Conservation (phyloP, 1,140 invertebrate species). For the Hormaphis cornu region DNA sequence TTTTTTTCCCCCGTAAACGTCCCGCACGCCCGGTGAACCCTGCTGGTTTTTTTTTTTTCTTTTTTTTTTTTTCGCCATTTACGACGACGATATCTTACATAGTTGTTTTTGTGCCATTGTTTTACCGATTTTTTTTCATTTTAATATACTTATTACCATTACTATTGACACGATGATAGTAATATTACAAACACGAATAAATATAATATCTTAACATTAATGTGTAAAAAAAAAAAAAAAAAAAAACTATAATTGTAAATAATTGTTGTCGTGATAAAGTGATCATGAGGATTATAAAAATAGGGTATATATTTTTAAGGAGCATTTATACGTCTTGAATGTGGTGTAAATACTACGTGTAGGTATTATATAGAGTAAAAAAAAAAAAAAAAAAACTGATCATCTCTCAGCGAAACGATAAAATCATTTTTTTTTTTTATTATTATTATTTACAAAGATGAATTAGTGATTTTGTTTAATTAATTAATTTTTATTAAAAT, state of each 20-base stretch:
- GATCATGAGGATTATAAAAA: background rate
- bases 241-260: conserved; percentile 8
- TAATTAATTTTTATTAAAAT: background rate
- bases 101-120: conserved; percentile 22
- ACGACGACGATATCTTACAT: background rate
- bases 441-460: background rate
- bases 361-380: background rate
- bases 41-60: background rate
- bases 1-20: too few relatives aligned
- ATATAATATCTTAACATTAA: conserved; percentile 10
- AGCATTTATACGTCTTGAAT: background rate
- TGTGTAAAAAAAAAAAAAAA: conserved; percentile 5
- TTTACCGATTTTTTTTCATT: background rate
- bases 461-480: background rate
- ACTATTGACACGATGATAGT: background rate
- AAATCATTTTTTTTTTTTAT: background rate
- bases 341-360: too few relatives aligned
- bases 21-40: background rate
- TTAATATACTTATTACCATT: background rate
- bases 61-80: conserved; percentile 9
- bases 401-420: background rate
- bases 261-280: conserved; percentile 21
- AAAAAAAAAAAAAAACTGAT: background rate
- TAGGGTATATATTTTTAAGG: conserved; percentile 27
- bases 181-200: conserved; percentile 6